phyloP scores from a whole-genome alignment of 2,888 invertebrate species.

The Xestia ashworthii region DNA sequence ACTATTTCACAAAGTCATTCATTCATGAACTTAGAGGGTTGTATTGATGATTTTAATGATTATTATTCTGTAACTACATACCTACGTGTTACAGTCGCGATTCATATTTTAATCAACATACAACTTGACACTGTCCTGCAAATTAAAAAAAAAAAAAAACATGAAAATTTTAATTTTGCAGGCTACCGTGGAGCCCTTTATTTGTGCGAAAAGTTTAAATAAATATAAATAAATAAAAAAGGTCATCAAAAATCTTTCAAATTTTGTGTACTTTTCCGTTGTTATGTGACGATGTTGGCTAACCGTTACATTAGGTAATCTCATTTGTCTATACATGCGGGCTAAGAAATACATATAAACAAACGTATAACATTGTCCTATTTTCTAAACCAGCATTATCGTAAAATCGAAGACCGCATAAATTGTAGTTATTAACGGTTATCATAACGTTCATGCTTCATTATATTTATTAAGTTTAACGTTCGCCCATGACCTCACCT shows the following conservation, averaged over 20 bases:
- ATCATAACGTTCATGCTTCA: constrained; percentile 31
- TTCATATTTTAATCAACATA: too few relatives aligned
- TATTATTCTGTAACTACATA: too few relatives aligned
- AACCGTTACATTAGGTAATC: constrained; percentile 57
- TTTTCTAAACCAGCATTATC: constrained; percentile 49
- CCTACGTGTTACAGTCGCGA: too few relatives aligned
- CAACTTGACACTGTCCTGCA: too few relatives aligned
- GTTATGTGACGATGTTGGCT: constrained; percentile 41
- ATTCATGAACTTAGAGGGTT: too few relatives aligned
- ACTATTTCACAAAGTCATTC: too few relatives aligned
- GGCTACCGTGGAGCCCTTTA: neutral
- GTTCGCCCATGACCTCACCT: constrained; percentile 26
- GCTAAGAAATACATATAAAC: constrained; percentile 29
- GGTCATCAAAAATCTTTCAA: constrained; percentile 8
- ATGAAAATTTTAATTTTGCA: too few relatives aligned
- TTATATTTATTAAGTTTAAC: constrained; percentile 25
- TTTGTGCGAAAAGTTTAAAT: neutral
- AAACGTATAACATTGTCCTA: constrained; percentile 45
- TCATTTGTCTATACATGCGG: constrained; percentile 61
- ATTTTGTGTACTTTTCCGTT: constrained; percentile 32
- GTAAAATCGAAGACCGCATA: constrained; percentile 38
- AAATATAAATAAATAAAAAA: neutral
- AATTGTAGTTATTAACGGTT: constrained; percentile 37
- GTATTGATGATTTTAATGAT: too few relatives aligned
- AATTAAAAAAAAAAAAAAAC: too few relatives aligned